phyloP scores from a whole-genome alignment of 2,113 vertebrate species.

The Labeo catla region DNA sequence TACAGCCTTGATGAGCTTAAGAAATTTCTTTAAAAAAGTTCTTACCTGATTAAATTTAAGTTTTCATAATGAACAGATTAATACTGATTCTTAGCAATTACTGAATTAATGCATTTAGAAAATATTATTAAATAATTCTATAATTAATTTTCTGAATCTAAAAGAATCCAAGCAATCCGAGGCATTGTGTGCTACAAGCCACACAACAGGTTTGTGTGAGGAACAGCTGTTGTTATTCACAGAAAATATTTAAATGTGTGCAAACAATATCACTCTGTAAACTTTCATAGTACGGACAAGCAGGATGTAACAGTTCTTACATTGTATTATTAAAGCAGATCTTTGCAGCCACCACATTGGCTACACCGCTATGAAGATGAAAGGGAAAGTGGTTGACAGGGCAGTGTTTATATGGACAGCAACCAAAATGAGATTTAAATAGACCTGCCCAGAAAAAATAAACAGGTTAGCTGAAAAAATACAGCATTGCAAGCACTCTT shows the following conservation, averaged over 20 bases:
- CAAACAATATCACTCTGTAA: neutral
- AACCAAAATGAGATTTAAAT: conserved; percentile 42
- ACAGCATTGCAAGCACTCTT: neutral
- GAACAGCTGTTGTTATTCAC: neutral
- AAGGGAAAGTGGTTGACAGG: conserved; percentile 75
- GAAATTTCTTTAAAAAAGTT: too few species aligned
- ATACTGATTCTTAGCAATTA: neutral
- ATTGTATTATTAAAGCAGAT: conserved; percentile 82
- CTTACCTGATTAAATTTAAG: neutral
- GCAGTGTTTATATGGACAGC: conserved; percentile 70
- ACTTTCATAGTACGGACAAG: neutral
- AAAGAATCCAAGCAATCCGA: neutral
- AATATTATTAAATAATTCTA: neutral
- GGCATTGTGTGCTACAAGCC: neutral
- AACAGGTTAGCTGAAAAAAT: neutral
- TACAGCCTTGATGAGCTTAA: too few species aligned
- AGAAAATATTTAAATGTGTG: neutral
- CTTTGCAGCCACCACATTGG: conserved; percentile 83
- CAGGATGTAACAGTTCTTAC: conserved; percentile 70
- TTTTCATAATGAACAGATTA: neutral
- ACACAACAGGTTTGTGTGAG: neutral
- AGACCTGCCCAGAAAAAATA: conserved; percentile 13
- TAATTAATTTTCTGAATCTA: too few species aligned
- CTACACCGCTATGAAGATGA: conserved; percentile 79
- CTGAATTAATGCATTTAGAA: neutral